Evolutionary conservation across 35 echinoderm and acorn worm genomes (phyloP).

Genomic region (Stichopus chloronotus): DNA sequence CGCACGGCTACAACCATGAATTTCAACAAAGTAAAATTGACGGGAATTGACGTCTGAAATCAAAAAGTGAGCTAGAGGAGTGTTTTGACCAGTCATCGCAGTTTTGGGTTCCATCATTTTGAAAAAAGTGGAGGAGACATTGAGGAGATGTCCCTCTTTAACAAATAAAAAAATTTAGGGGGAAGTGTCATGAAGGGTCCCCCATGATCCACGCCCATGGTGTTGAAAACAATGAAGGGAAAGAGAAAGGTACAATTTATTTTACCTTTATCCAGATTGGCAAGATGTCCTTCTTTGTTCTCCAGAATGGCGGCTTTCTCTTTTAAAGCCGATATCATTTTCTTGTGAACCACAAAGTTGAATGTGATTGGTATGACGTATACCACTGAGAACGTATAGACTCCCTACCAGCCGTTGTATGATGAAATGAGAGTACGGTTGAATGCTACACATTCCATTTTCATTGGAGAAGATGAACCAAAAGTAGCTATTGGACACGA

Average conservation of each 20-base stretch:
- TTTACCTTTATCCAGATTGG: conserved; percentile 54
- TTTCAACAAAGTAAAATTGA: too few species aligned
- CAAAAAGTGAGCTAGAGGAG: too few species aligned
- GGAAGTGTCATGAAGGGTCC: too few species aligned
- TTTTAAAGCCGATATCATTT: conserved; percentile 64
- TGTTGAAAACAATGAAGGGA: background rate
- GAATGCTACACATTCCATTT: conserved; percentile 38
- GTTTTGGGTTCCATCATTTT: too few species aligned
- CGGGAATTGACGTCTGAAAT: too few species aligned
- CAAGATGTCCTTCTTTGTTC: background rate
- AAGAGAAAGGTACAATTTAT: background rate
- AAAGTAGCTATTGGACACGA: conserved; percentile 76
- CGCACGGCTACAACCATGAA: too few species aligned
- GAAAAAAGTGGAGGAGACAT: too few species aligned
- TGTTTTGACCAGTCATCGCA: too few species aligned
- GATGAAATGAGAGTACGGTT: conserved; percentile 26
- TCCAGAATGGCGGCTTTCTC: conserved; percentile 34
- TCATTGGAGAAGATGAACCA: conserved; percentile 66
- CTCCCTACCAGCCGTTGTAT: conserved; percentile 57
- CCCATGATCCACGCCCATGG: too few species aligned
- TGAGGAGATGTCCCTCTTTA: too few species aligned
- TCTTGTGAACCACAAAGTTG: conserved; percentile 57
- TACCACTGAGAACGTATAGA: conserved; percentile 61
- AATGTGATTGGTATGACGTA: conserved; percentile 64
- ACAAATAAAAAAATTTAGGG: too few species aligned